phyloP scores from a whole-genome alignment of 2,888 invertebrate species.

The Nemotelus pantherinus region DNA sequence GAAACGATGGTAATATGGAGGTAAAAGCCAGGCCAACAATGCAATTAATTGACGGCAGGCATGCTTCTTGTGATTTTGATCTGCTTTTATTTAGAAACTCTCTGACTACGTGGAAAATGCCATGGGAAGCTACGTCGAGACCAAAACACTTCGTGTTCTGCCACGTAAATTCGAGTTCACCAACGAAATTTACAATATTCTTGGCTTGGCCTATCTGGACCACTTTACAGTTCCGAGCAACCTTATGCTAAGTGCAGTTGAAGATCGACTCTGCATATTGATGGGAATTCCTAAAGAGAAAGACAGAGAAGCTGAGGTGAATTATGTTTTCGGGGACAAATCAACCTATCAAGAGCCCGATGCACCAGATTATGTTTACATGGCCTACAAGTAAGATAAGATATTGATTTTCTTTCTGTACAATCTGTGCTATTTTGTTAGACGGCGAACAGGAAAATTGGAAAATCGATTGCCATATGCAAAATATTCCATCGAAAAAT shows the following conservation, averaged over 20 bases:
- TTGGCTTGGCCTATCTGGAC: constrained; percentile 60
- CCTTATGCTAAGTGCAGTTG: constrained; percentile 6
- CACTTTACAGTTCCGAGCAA: constrained; percentile 47
- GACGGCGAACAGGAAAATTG: constrained; percentile 25
- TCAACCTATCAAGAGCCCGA: constrained; percentile 54
- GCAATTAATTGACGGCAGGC: neutral
- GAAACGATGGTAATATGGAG: constrained; percentile 53
- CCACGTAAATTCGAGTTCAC: constrained; percentile 63
- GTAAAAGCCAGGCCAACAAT: constrained; percentile 50
- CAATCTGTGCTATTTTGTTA: neutral
- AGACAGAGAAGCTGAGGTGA: constrained; percentile 37
- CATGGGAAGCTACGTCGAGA: constrained; percentile 60
- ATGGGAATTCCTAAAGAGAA: constrained; percentile 41
- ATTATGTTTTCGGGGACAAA: constrained; percentile 59
- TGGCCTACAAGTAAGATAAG: constrained; percentile 55
- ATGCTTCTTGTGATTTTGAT: neutral
- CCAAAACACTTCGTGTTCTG: constrained; percentile 61
- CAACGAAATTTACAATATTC: constrained; percentile 61
- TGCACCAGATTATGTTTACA: constrained; percentile 54
- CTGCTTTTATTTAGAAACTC: constrained; percentile 22
- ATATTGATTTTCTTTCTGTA: neutral
- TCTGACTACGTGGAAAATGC: constrained; percentile 57
- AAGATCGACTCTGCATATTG: constrained; percentile 33
- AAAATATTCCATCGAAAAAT: constrained; percentile 48
- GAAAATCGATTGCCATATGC: constrained; percentile 44